These are phyloP conservation scores for Dryocosmus kuriphilus DNA, from an alignment of 2,888 invertebrate species.

Conservation along the genomic window DNA sequence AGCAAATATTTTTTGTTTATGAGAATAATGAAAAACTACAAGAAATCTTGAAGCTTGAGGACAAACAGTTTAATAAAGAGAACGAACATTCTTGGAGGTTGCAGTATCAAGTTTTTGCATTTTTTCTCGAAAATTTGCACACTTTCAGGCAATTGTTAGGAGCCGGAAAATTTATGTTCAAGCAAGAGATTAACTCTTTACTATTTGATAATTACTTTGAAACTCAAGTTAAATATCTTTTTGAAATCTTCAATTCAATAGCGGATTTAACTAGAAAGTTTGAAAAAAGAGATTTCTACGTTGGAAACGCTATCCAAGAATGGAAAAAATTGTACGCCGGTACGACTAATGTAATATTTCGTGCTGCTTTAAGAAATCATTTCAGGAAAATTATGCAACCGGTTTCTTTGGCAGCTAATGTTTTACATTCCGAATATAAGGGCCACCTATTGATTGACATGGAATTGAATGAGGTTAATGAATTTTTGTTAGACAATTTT, in stretches of 20 bases:
- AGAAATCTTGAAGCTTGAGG: not conserved
- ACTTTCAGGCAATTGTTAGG: not conserved
- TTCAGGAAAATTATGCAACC: not conserved
- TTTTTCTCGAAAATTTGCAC: no score
- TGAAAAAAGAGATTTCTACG: not conserved
- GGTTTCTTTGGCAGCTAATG: not conserved
- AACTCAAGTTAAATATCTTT: not conserved
- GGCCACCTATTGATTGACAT: not conserved
- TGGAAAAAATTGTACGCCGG: not conserved
- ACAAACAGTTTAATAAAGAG: no score
- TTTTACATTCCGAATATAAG: no score
- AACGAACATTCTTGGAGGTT: no score
- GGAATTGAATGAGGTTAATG: not conserved
- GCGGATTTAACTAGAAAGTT: conserved; percentile 1
- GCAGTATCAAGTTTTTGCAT: no score
- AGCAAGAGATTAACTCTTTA: not conserved
- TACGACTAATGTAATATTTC: not conserved
- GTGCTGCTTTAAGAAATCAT: not conserved
- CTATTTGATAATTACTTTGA: not conserved
- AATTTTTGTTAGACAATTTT: not conserved
- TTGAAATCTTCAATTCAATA: no score
- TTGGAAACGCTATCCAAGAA: conserved; percentile 1
- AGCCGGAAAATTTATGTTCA: not conserved
- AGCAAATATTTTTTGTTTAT: not conserved
- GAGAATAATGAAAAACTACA: not conserved